Evolutionary conservation across 2,113 vertebrate species (phyloP).

Genomic region (Lasiurus cinereus): DNA sequence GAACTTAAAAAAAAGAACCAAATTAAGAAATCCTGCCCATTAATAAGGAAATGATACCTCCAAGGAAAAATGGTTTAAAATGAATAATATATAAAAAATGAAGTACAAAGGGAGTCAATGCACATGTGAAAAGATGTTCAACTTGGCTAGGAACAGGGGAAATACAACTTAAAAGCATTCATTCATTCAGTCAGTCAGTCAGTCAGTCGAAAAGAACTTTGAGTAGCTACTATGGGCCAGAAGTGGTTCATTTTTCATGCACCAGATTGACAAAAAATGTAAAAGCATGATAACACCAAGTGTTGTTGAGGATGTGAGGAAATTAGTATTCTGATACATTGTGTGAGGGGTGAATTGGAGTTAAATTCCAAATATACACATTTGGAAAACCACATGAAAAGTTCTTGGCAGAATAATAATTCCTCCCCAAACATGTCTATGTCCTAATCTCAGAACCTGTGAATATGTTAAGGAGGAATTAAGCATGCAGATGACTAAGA

Average conservation of each 20-base stretch:
- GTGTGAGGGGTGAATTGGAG: not conserved
- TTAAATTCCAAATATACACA: not conserved
- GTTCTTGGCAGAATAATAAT: not conserved
- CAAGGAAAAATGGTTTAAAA: not conserved
- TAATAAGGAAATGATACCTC: not conserved
- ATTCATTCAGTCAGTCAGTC: not conserved
- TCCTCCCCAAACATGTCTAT: not conserved
- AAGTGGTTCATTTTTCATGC: not conserved
- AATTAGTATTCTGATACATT: not conserved
- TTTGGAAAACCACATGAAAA: not conserved
- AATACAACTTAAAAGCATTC: not conserved
- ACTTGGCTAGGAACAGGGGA: not conserved
- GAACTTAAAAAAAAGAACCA: not conserved
- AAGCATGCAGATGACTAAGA: not conserved
- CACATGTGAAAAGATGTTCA: not conserved
- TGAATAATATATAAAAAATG: not conserved
- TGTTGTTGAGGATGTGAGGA: not conserved
- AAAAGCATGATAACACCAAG: not conserved
- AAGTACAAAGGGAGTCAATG: not conserved
- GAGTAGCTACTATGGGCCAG: not conserved
- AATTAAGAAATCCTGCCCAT: not conserved
- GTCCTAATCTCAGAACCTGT: not conserved
- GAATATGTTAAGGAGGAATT: not conserved
- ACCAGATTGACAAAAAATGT: not conserved
- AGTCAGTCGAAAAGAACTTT: not conserved